Base-by-base conservation (phyloP, 2,113 vertebrate genomes). In the Pachypanchax playfairii region DNA sequence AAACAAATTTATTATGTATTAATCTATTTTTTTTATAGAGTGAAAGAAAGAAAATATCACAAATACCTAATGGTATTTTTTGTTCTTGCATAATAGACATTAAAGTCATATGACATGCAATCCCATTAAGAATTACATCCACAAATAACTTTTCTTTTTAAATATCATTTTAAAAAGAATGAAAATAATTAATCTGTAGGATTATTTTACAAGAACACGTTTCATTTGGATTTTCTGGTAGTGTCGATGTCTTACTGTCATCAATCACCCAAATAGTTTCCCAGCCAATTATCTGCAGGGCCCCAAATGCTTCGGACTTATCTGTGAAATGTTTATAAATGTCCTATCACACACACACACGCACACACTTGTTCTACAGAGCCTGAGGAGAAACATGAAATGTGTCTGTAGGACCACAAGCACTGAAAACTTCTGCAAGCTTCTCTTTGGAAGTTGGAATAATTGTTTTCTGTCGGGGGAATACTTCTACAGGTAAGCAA, bases 291-390 rank as follows among this genome's bases (percentile, higher is more conserved):
- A 93, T 91, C 84, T 85, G 70, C 18, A 29, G 54, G 73, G 67
- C 76, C 46, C 74, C 73, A 65, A 85, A 75, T 83, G 83, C 80
- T 80, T 77, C 44, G 47, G 58, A 36, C 75, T 82, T 91, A 93
- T 93, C 92, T 89, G 71, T 60, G 59, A 65, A 69, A 58, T 92
- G 90, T 93, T 92, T 91, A 91, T 69, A 63, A 63, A 80, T 74
- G 69, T 53, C 54, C 78, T 73, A 83, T 84, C 80, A 52, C 67
- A 62, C 61, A 72, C 79, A n/a, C 47, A n/a, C 15, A 48, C 44
- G 3, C 77, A 56, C 71, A 62, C 63, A 72, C 79, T 73, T 79
- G 83, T 82, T 82, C 82, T 81, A 69, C 20, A 41, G 67, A 50
- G 53, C 41, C 41, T 57, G 73, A 50, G 60, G 64, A 79, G 58